These are phyloP conservation scores for Plectropomus leopardus DNA, from an alignment of 2,113 vertebrate genomes.

Conservation along the genomic window DNA sequence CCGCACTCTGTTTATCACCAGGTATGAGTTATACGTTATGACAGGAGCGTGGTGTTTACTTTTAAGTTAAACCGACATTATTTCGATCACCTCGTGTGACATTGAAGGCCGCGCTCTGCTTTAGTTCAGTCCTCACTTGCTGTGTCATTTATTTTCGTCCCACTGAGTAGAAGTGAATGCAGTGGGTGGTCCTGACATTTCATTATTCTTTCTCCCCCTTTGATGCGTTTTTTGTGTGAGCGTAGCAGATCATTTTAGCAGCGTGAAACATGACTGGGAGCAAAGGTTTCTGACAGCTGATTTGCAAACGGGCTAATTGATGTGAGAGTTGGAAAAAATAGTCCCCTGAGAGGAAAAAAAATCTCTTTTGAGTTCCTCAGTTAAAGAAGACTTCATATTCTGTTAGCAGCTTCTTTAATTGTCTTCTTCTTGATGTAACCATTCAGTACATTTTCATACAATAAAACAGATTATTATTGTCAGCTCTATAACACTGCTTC, in stretches of 20 bases:
- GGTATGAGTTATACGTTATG: not conserved
- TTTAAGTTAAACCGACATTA: not conserved
- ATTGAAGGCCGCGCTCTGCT: not conserved
- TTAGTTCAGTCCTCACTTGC: not conserved
- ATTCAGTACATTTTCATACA: not conserved
- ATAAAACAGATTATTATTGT: not conserved
- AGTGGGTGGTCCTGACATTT: conserved; percentile 69
- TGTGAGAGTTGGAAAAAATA: not conserved
- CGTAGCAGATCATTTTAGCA: conserved; percentile 9
- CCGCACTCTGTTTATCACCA: not conserved
- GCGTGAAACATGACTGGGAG: not conserved
- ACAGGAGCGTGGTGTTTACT: not conserved
- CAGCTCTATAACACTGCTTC: not conserved
- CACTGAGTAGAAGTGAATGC: not conserved
- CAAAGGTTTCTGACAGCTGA: not conserved
- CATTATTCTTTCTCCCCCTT: not conserved
- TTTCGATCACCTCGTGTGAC: not conserved
- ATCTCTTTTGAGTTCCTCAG: not conserved
- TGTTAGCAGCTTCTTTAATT: not conserved
- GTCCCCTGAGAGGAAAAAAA: not conserved
- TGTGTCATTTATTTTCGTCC: not conserved
- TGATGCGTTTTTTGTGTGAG: conserved; percentile 25
- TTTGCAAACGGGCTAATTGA: conserved; percentile 29
- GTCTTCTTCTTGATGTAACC: too few relatives aligned
- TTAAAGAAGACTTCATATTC: not conserved